A percentile compares a stretch with the other conserved stretches of the same genome.
phyloP scores from a whole-genome alignment of 2,797 vertebrate species.

The Urophycis tenuis region DNA sequence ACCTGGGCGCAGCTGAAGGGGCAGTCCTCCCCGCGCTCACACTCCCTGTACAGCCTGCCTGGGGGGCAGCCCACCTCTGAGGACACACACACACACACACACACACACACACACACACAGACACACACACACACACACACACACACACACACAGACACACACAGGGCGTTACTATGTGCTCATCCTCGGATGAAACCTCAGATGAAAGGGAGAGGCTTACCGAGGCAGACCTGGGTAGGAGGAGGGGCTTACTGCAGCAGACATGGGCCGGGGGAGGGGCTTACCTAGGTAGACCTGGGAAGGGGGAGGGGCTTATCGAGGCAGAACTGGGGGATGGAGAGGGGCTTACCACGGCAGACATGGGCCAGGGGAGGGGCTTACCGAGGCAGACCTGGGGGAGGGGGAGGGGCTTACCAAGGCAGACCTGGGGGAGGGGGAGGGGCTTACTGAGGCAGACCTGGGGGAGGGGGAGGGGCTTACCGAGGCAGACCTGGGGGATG shows the following conservation, averaged over 20 bases:
- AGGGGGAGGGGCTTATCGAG: neutral
- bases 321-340: neutral
- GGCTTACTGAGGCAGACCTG: too few relatives aligned
- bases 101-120: neutral
- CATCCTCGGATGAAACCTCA: too few relatives aligned
- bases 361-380: neutral
- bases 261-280: slow-evolving; percentile 30
- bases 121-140: neutral
- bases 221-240: neutral
- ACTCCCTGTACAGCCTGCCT: slow-evolving; percentile 79
- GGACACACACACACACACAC: neutral
- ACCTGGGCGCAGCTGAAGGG: slow-evolving; percentile 85
- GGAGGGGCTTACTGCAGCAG: neutral
- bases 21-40: slow-evolving; percentile 74
- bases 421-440: neutral
- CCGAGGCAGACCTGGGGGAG: too few relatives aligned
- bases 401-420: neutral
- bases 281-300: slow-evolving; percentile 79
- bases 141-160: neutral
- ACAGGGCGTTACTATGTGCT: neutral
- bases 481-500: neutral
- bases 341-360: neutral
- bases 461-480: neutral
- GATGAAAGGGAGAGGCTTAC: too few relatives aligned
- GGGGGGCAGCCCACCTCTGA: slow-evolving; percentile 83